Evolutionary conservation across 2,797 vertebrate species (phyloP), one percentile per base, ranked within the genome.

Genomic region (Alcedo atthis): DNA sequence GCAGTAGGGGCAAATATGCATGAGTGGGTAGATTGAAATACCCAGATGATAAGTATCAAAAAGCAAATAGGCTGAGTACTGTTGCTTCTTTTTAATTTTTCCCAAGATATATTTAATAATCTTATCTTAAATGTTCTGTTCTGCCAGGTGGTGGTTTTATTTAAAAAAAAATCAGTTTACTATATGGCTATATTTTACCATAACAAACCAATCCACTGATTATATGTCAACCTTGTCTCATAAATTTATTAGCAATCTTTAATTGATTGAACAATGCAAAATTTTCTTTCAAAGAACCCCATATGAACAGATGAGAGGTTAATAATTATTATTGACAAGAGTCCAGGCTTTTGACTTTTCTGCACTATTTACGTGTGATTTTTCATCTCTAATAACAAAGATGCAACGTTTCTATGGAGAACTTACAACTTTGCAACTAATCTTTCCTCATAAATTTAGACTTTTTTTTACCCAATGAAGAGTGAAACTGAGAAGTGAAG

Each of bases 371-470:
- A 89, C 54, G 14, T 25, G 7, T 37, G 62, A 54, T 40, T 58
- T 93, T 92, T 86, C 21, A 13, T 84, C 19, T 87, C 43, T 66
- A 53, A 62, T 54, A 84, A 43, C 8, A 25, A 87, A 51, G 46
- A 85, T 2, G 0, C 28, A 73, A 58, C 30, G 83, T 77, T 59
- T 75, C 66, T 63, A 68, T 37, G 73, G 69, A 95, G 82, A 95
- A 58, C 15, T 75, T 77, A 45, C 81, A 89, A 87, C 89, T 95
- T 78, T 76, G 49, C 43, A 93, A 84, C 87, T 89, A 91, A 87
- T 92, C 67, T 92, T 62, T 77, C 20, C 57, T 87, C 40, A 80
- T 37, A 54, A 85, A 82, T 83, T 83, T 82, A 78, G 37, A 53
- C 33, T 89, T 81, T 40, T 55, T 59, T 84, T 86, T 90, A 26